A percentile compares a stretch with the other conserved stretches of the same genome.
Evolutionary conservation across 2,797 vertebrate species (phyloP).

Genomic region (Yasuhikotakia modesta): DNA sequence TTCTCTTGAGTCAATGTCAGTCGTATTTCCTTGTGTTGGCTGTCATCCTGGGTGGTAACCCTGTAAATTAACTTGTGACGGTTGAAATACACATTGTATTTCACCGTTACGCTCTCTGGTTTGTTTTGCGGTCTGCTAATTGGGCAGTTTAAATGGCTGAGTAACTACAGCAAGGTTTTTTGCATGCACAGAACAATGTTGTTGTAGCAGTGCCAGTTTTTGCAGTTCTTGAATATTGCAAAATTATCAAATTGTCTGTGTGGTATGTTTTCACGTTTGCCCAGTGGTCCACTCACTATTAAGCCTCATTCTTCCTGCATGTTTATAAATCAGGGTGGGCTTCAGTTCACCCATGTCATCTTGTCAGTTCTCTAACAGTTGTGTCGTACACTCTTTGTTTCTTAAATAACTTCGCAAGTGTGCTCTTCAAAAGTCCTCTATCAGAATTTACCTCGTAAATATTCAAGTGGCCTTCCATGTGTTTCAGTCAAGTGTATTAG

Average conservation of each 20-base stretch:
- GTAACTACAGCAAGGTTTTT: neutral
- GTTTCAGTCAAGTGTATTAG: constrained; percentile 1
- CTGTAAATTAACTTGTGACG: constrained; percentile 10
- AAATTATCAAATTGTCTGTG: no score
- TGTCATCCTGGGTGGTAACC: constrained; percentile 23
- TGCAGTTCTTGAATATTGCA: neutral
- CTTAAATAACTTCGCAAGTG: neutral
- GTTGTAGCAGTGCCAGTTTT: constrained; percentile 9
- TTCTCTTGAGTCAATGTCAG: constrained; percentile 18
- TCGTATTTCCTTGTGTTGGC: constrained; percentile 39
- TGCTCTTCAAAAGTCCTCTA: constrained; percentile 13
- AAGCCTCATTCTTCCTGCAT: neutral
- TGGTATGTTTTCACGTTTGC: constrained; percentile 4
- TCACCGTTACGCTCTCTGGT: neutral
- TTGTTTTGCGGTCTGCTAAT: constrained; percentile 3
- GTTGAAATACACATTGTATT: neutral
- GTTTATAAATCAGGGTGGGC: constrained; percentile 49
- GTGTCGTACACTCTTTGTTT: neutral
- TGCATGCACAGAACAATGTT: neutral
- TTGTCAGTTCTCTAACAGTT: constrained; percentile 28
- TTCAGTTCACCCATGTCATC: constrained; percentile 17
- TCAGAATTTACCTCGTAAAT: constrained; percentile 11
- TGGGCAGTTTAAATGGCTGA: neutral
- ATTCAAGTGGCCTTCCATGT: neutral
- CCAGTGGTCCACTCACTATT: constrained; percentile 4